These are phyloP conservation scores for Varanus komodoensis DNA, from an alignment of 2,113 vertebrate genomes.

Conservation along the genomic window DNA sequence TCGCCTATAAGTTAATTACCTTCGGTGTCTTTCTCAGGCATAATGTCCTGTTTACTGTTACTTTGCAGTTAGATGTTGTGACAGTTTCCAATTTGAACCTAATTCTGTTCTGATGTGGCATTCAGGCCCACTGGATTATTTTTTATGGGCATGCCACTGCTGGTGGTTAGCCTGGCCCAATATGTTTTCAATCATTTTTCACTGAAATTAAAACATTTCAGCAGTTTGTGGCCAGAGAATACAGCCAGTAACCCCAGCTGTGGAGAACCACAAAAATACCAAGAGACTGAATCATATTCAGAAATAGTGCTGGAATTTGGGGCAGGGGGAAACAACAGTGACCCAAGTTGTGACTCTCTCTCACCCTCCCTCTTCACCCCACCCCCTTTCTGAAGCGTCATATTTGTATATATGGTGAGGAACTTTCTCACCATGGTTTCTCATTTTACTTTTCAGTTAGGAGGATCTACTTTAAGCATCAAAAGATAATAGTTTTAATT, in stretches of 20 bases:
- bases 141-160: neutral
- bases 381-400: neutral
- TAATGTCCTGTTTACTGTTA: neutral
- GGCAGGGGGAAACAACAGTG: neutral
- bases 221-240: slow-evolving; percentile 34
- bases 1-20: neutral
- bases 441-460: neutral
- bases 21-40: slow-evolving; percentile 14
- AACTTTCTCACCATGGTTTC: neutral
- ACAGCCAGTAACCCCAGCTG: neutral
- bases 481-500: neutral
- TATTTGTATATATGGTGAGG: neutral
- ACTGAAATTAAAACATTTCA: slow-evolving; percentile 29
- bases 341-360: neutral
- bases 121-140: slow-evolving; percentile 6
- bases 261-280: slow-evolving; percentile 1
- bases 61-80: slow-evolving; percentile 17
- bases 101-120: slow-evolving; percentile 28
- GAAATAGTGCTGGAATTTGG: slow-evolving; percentile 3
- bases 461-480: neutral
- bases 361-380: too few relatives aligned
- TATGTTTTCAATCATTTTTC: slow-evolving; percentile 38
- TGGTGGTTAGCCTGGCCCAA: neutral
- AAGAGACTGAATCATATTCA: neutral
- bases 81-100: slow-evolving; percentile 5